phyloP scores from a whole-genome alignment of 2,797 vertebrate species.

The Mallotus villosus region DNA sequence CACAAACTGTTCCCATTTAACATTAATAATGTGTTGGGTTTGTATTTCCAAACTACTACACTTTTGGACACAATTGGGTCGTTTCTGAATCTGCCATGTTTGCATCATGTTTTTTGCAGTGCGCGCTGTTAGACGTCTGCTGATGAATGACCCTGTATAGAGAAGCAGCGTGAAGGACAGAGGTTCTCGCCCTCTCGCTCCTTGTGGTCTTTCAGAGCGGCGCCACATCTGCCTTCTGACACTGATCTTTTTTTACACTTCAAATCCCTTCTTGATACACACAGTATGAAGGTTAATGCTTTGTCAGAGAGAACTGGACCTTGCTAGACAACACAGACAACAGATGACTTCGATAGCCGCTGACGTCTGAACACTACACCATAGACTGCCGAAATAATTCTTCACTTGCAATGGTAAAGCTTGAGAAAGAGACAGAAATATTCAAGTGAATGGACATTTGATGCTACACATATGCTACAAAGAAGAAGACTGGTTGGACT shows the following conservation, averaged over 20 bases:
- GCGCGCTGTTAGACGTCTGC: constrained; percentile 51
- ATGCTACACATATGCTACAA: background rate
- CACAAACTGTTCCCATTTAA: constrained; percentile 8
- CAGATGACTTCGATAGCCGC: constrained; percentile 49
- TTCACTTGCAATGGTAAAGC: constrained; percentile 36
- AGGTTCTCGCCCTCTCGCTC: constrained; percentile 26
- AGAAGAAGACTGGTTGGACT: background rate
- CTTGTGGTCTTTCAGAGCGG: constrained; percentile 36
- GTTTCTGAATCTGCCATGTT: constrained; percentile 62
- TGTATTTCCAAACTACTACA: constrained; percentile 36
- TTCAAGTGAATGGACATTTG: background rate
- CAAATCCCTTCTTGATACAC: constrained; percentile 58
- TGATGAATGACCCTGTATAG: constrained; percentile 62
- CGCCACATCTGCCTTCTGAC: constrained; percentile 36
- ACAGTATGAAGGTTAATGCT: constrained; percentile 72
- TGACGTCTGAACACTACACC: constrained; percentile 63
- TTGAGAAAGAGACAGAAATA: background rate
- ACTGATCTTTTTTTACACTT: constrained; percentile 47
- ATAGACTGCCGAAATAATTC: constrained; percentile 37
- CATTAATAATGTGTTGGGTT: constrained; percentile 42
- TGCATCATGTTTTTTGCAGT: constrained; percentile 50
- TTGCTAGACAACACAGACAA: constrained; percentile 47
- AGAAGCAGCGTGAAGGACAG: constrained; percentile 60
- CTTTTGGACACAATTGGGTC: constrained; percentile 40
- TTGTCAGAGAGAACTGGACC: constrained; percentile 63